Base-by-base conservation (phyloP, 2,888 invertebrate genomes). In the Candidula unifasciata region DNA sequence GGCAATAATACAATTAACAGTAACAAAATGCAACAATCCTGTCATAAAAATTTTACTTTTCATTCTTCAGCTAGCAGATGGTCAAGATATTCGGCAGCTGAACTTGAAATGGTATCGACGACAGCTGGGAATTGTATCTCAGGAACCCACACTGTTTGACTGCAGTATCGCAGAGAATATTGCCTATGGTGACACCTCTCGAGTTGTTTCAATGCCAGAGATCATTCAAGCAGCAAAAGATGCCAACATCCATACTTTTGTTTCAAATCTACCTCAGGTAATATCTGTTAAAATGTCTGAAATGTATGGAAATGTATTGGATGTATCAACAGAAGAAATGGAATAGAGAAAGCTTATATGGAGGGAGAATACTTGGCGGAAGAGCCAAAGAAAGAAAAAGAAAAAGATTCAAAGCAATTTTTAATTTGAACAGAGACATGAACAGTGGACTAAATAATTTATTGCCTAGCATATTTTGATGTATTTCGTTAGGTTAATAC, bases 81-180 rank as follows among this genome's bases (percentile, higher is more conserved):
- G 90, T 66, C 87, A 90, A 73, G 90, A 97, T 90, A 94, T 97
- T 57, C 95, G 95, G 87, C 95, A 96, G 66, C 93, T 97, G 89
- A 96, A 96, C 0, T 91, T 95, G 0, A 82, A 86, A 33, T 96
- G 95, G 80, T 93, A 97, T 16, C 95, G 98, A 85, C 95, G 95
- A 69, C 96, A 97, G 88, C 95, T 98, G 86, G 97, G 97, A 5
- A 96, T 98, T 86, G 98, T 98, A 1, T 97, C 97, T 5, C 98
- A 99, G 94, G 98, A 98, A 91, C 98, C 98, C 0, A 96, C 96
- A 1, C 95, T 98, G 0, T 98, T 98, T 94, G 97, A 97, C 93
- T 95, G 97, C 84, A 96, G 96, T 16, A 97, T 98, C 84, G 95
- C 95, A 0, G 97, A 98, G 89, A 99, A 99, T 93, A 98, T 99